Evolutionary conservation across 1,140 invertebrate genomes (phyloP).

Genomic region (Zophobas morio): DNA sequence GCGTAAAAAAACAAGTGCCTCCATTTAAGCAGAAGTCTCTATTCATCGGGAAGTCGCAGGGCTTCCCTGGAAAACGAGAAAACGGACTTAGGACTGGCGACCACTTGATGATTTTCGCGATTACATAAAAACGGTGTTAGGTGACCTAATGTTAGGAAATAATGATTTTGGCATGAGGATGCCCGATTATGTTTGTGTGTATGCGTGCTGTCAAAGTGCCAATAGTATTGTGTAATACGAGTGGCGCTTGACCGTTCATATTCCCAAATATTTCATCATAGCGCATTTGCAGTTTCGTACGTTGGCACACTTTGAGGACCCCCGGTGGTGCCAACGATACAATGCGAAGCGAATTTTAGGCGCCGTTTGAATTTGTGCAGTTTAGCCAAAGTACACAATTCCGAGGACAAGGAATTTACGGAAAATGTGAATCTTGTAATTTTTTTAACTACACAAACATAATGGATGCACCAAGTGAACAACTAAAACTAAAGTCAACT

Average conservation of each 20-base stretch:
- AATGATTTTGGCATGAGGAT: slow-evolving; percentile 21
- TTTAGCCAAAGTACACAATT: neutral
- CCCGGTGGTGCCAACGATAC: neutral
- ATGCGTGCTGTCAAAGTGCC: slow-evolving; percentile 33
- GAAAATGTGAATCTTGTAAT: too few relatives aligned
- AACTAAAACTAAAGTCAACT: too few relatives aligned
- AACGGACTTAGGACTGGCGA: slow-evolving; percentile 1
- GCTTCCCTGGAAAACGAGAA: slow-evolving; percentile 52
- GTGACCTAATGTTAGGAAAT: slow-evolving; percentile 21
- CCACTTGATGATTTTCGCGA: slow-evolving; percentile 3
- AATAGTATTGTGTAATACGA: slow-evolving; percentile 41
- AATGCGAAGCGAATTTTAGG: neutral
- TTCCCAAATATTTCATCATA: slow-evolving; percentile 24
- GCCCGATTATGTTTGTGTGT: slow-evolving; percentile 37
- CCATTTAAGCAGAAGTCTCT: slow-evolving; percentile 56
- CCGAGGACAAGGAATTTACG: too few relatives aligned
- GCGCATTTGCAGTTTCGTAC: slow-evolving; percentile 3
- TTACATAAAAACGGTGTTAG: slow-evolving; percentile 28
- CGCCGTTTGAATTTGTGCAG: neutral
- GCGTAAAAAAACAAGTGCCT: slow-evolving; percentile 53
- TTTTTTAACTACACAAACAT: too few relatives aligned
- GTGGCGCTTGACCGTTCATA: slow-evolving; percentile 34
- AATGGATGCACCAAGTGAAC: too few relatives aligned
- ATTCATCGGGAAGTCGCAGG: slow-evolving; percentile 47
- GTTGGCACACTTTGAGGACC: slow-evolving; percentile 2